These are phyloP conservation scores for Cavia porcellus DNA, from an alignment of 2,113 vertebrate species.

Conservation along the genomic window DNA sequence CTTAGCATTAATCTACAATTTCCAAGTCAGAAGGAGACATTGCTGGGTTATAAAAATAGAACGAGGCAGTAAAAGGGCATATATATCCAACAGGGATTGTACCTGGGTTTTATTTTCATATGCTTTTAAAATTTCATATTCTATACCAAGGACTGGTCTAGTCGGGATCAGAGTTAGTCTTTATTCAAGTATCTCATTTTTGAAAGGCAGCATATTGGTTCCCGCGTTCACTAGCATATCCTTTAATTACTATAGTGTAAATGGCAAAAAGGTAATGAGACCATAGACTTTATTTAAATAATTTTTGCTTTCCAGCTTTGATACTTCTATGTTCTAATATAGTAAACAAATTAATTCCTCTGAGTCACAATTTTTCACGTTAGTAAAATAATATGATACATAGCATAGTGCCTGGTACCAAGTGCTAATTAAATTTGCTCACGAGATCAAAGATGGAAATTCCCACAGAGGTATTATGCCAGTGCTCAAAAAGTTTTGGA, in stretches of 20 bases:
- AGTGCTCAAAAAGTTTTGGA: neutral
- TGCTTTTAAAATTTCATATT: neutral
- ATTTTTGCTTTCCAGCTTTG: conserved; percentile 1
- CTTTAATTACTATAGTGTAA: neutral
- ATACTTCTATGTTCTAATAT: neutral
- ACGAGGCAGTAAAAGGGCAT: neutral
- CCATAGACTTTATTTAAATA: neutral
- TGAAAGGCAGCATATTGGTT: neutral
- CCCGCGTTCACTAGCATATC: neutral
- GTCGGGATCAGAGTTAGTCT: neutral
- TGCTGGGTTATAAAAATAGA: conserved; percentile 12
- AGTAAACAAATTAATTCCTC: neutral
- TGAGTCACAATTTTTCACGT: neutral
- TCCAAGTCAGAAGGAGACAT: neutral
- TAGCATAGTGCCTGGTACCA: neutral
- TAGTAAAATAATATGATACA: neutral
- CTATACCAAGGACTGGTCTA: neutral
- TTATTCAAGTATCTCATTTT: neutral
- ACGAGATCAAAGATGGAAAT: neutral
- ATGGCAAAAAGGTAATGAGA: neutral
- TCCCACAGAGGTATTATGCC: neutral
- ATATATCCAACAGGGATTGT: neutral
- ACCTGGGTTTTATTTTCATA: conserved; percentile 41
- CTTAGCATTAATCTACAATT: neutral
- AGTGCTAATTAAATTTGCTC: neutral